These are phyloP conservation scores for Masticophis lateralis DNA, from an alignment of 2,797 vertebrate genomes.

Conservation along the genomic window DNA sequence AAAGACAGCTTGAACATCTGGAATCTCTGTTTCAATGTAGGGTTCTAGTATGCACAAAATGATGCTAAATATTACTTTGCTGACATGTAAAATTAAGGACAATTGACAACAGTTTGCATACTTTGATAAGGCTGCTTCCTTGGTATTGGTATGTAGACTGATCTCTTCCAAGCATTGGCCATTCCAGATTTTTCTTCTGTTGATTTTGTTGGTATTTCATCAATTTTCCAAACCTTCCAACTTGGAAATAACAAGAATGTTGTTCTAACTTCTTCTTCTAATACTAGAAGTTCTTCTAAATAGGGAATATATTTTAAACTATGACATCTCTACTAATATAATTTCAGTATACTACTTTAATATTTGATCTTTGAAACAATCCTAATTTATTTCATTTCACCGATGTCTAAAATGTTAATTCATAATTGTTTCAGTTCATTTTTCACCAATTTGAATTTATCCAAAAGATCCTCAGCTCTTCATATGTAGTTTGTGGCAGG, in stretches of 20 bases:
- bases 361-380: neutral
- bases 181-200: neutral
- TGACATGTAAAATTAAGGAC: neutral
- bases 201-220: neutral
- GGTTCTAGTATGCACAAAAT: neutral
- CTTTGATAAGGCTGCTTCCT: neutral
- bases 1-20: neutral
- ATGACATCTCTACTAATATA: neutral
- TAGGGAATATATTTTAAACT: neutral
- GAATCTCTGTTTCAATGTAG: neutral
- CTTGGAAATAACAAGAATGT: neutral
- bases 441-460: neutral
- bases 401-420: neutral
- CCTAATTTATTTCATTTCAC: neutral
- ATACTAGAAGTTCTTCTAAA: neutral
- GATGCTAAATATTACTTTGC: neutral
- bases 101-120: neutral
- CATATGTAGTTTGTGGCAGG: neutral
- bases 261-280: neutral
- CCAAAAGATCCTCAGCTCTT: neutral
- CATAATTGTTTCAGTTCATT: neutral
- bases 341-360: neutral
- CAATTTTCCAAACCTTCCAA: neutral
- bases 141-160: neutral
- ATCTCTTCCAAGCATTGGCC: neutral